These are phyloP conservation scores for Calameuta pallipes DNA, from an alignment of 2,888 invertebrate species.

Conservation along the genomic window DNA sequence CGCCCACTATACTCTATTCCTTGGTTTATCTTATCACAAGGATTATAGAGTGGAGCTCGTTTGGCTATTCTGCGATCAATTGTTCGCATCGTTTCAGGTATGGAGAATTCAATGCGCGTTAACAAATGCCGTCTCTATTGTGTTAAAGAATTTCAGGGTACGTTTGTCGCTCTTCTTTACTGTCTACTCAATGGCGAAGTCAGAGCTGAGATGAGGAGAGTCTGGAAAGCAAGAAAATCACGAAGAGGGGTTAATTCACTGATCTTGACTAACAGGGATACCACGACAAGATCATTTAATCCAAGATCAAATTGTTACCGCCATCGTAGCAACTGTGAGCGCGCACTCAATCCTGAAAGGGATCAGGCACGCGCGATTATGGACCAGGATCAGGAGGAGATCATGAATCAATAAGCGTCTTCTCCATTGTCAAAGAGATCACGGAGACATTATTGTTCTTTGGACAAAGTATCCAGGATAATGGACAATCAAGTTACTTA, in stretches of 20 bases:
- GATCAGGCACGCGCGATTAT: background rate
- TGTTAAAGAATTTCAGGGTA: constrained; percentile 67
- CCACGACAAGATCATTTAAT: constrained; percentile 8
- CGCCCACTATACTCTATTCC: constrained; percentile 73
- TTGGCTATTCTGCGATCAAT: constrained; percentile 75
- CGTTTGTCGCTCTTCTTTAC: constrained; percentile 73
- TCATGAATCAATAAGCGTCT: background rate
- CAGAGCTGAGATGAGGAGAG: constrained; percentile 64
- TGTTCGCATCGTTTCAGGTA: constrained; percentile 77
- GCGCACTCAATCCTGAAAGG: background rate
- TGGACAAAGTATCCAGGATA: background rate
- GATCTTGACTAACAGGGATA: constrained; percentile 29
- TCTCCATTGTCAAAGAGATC: background rate
- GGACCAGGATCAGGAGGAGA: background rate
- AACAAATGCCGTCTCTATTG: background rate
- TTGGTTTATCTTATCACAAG: constrained; percentile 68
- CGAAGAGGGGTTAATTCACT: constrained; percentile 36
- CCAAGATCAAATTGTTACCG: background rate
- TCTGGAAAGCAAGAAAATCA: constrained; percentile 46
- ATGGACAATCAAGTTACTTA: too few species aligned
- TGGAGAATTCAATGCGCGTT: background rate
- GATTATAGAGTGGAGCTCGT: constrained; percentile 69
- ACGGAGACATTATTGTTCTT: background rate
- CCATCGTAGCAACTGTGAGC: background rate
- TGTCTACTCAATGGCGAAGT: constrained; percentile 76